Conservation (phyloP, 2,113 vertebrate species). For the Pseudopipra pipra region DNA sequence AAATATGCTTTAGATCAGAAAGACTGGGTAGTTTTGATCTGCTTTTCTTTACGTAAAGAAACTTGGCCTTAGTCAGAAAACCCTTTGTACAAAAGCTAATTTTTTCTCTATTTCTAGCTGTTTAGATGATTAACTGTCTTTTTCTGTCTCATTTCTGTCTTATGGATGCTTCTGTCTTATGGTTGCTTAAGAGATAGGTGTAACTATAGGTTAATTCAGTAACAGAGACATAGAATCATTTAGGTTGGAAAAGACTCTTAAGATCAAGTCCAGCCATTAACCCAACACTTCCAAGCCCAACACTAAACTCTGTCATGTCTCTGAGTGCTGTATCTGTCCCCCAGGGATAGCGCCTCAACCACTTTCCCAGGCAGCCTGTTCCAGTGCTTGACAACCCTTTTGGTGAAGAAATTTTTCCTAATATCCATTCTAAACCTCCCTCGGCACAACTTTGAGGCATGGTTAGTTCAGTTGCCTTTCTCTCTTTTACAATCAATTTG, state of each 20-base stretch:
- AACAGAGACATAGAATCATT: not conserved
- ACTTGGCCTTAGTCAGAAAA: not conserved
- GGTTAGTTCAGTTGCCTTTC: not conserved
- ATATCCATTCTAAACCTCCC: not conserved
- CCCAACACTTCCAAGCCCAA: not conserved
- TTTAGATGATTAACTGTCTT: not conserved
- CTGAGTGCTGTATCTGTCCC: too few relatives aligned
- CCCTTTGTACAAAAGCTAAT: not conserved
- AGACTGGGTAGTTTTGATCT: not conserved
- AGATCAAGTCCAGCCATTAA: not conserved
- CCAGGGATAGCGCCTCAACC: not conserved
- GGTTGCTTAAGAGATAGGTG: not conserved
- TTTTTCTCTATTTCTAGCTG: not conserved
- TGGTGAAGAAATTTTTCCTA: not conserved
- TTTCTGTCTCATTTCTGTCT: not conserved
- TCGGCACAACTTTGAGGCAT: not conserved
- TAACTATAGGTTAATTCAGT: not conserved
- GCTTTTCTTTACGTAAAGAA: not conserved
- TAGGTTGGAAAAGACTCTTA: not conserved
- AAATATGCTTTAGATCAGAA: conserved; percentile 22
- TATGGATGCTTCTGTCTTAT: not conserved
- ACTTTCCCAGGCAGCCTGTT: not conserved
- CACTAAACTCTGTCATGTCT: not conserved
- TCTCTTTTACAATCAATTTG: not conserved
- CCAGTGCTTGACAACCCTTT: not conserved